Conservation (phyloP, 2,113 vertebrate species). For the Rhynchopsitta pachyrhyncha region DNA sequence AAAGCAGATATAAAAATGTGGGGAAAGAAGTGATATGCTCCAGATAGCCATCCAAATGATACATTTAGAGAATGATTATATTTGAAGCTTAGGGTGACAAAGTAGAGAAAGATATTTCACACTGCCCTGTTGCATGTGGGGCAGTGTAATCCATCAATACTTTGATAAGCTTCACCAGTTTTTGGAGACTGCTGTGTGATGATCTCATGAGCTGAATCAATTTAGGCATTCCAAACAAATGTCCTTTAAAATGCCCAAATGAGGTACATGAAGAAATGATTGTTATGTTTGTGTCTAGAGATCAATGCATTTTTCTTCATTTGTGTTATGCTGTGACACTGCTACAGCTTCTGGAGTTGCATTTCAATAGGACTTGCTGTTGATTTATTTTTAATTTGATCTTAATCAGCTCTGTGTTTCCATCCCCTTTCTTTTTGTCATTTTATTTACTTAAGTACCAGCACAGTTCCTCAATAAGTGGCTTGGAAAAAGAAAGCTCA, state of each 20-base stretch:
- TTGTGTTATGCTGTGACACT: conserved; percentile 27
- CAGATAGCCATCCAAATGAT: neutral
- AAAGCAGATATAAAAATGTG: conserved; percentile 22
- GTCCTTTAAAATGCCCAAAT: conserved; percentile 51
- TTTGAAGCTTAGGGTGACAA: conserved; percentile 54
- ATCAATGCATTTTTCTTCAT: conserved; percentile 57
- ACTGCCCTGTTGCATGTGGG: conserved; percentile 52
- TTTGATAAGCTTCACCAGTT: conserved; percentile 22
- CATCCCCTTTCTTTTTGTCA: conserved; percentile 66
- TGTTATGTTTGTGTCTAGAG: conserved; percentile 51
- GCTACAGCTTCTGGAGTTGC: conserved; percentile 37
- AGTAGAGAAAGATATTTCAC: conserved; percentile 66
- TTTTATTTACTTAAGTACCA: conserved; percentile 77
- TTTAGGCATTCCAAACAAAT: conserved; percentile 46
- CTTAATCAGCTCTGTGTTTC: conserved; percentile 73
- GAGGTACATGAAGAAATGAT: conserved; percentile 40
- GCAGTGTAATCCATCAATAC: conserved; percentile 60
- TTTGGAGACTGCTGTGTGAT: conserved; percentile 35
- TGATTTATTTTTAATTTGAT: conserved; percentile 71
- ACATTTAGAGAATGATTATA: neutral
- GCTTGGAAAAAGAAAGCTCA: conserved; percentile 73
- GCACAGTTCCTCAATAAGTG: conserved; percentile 72
- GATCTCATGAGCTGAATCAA: conserved; percentile 60
- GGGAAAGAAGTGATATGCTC: neutral
- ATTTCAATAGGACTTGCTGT: conserved; percentile 47